Percentiles rank a stretch among this genome's conserved stretches.
These are phyloP conservation scores for Barnardius zonarius DNA, from an alignment of 2,113 vertebrate genomes.

Conservation along the genomic window DNA sequence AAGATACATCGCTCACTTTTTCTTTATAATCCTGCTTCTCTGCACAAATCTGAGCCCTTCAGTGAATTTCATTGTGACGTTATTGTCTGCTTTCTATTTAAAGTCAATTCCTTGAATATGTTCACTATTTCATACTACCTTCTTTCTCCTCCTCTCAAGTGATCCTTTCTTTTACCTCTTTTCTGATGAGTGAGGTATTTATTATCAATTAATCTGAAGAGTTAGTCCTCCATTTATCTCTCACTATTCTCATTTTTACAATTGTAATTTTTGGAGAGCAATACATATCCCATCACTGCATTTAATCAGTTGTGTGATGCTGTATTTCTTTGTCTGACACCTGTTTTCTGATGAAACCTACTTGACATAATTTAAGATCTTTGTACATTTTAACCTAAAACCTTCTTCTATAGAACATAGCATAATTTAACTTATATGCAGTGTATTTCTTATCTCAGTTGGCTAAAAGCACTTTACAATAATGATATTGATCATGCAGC, in stretches of 20 bases:
- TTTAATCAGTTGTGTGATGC: background rate
- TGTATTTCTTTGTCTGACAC: background rate
- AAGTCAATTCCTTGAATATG: constrained; percentile 30
- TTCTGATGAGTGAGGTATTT: background rate
- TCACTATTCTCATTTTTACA: background rate
- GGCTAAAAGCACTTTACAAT: background rate
- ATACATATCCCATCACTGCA: background rate
- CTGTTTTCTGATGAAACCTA: background rate
- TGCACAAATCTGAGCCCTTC: background rate
- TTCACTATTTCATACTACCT: background rate
- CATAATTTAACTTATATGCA: background rate
- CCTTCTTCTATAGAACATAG: background rate
- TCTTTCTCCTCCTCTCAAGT: background rate
- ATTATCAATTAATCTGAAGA: constrained; percentile 56
- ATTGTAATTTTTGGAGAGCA: background rate
- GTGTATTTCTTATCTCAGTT: background rate
- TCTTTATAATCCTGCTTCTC: background rate
- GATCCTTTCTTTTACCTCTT: constrained; percentile 7
- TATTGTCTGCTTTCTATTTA: constrained; percentile 15
- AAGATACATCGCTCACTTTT: background rate
- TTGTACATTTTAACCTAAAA: background rate
- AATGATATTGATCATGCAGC: background rate
- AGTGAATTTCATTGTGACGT: background rate
- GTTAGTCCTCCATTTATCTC: background rate
- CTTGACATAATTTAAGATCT: background rate